Evolutionary conservation across 1,140 invertebrate species (phyloP), one percentile per base, ranked within the genome.

Genomic region (Cherax destructor): DNA sequence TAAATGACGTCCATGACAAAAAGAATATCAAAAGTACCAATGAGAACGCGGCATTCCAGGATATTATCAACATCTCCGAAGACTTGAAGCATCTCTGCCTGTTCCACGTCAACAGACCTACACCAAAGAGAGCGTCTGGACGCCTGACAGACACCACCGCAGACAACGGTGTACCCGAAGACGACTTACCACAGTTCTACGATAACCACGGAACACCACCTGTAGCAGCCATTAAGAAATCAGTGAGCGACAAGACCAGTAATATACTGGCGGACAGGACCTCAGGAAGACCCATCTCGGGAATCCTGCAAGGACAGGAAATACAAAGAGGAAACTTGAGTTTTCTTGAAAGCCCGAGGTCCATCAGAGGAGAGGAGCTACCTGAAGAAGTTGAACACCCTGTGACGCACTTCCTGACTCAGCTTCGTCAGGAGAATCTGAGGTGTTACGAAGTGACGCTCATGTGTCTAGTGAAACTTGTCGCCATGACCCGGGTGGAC

Each of bases 11-110:
- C 9, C 9, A 59, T 5, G 69, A 74, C 24, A 74, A 30, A 2
- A 50, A 78, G 24, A 50, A 9, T n/a, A 30, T 1, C 9, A 52
- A 30, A 69, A 9, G 24, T 59, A 2, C 50, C 41, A 49, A 24
- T 59, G 86, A 69, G 41, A 61, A 88, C 16, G 16, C 69, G 61
- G 65, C 83, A 9, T 91, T 85, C 52, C 69, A 85, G 47, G 89
- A 91, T 52, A 91, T 91, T 41, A 61, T 91, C 24, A 59, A 91
- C 61, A 85, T 91, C 16, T 91, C 89, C 21, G 89, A 91, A 78
- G 89, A 91, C 49, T n/a, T 91, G 59, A 91, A 91, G 41, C 69
- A 91, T 49, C 72, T 91, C 9, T 91, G 89, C 41, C 61, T 86
- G 9, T 91, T 91, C 47, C 89, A 91, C 76, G 83, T 85, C 4